Base-by-base conservation (phyloP, 2,113 vertebrate genomes). In the Rhipidura dahli region DNA sequence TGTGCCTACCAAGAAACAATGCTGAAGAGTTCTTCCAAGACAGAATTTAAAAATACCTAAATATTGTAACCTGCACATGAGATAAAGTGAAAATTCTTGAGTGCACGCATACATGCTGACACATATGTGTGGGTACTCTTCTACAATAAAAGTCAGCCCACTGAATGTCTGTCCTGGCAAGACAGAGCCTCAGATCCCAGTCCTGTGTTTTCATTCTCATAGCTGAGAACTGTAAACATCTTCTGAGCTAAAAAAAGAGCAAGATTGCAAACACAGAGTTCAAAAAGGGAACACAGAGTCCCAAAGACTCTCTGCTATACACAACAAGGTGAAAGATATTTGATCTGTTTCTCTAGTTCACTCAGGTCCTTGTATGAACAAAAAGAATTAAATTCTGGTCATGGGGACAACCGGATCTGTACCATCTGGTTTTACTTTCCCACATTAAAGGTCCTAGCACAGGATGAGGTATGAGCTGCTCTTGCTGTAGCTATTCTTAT, bases 61-160 rank as follows among this genome's bases (percentile, higher is more conserved):
- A 49, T 76, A 45, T 28, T 81, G 10, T 71, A 79, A 75, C 15
- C 7, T 79, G 4, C 6, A 27, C 0, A 0, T 73, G 26, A 59
- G 21, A 75, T 44, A 69, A 72, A 64, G n/a, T 15, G 15, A 57
- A 10, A 31, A 72, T 90, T 51, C 49, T 13, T 33, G 33, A 10
- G 28, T 16, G 3, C 15, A 9, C 5, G 2, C 2, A 3, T 26
- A 7, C 4, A 22, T 54, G 42, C 3, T 51, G 20, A 53, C 8
- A n/a, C 4, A 5, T 21, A 7, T 1, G 0, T 35, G 15, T 68
- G 30, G 3, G 11, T 68, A 51, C 10, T 72, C 9, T 49, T 66
- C 60, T 64, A 21, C 13, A 13, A 2, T 13, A 65, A 35, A 22
- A 53, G 31, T 23, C 37, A 73, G 27, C 30, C 39, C 28, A 23